Evolutionary conservation across 2,888 invertebrate genomes (phyloP).

Genomic region (Encarsia formosa): DNA sequence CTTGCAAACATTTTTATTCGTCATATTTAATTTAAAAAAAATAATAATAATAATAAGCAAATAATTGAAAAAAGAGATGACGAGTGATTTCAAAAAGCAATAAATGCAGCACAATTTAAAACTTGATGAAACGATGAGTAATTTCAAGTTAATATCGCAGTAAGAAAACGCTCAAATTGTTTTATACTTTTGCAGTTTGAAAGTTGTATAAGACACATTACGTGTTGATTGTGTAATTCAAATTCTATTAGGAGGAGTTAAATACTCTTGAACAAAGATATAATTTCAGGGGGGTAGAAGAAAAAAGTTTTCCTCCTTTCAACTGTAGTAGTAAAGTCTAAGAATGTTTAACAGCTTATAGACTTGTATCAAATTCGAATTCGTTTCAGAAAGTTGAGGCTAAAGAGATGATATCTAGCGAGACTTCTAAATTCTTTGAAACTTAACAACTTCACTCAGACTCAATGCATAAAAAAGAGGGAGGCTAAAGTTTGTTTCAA

Average conservation of each 20-base stretch:
- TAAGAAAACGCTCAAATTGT: too few relatives aligned
- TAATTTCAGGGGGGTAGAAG: background rate
- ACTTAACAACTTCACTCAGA: conserved; percentile 18
- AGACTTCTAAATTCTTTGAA: conserved; percentile 15
- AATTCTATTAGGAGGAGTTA: background rate
- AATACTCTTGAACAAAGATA: background rate
- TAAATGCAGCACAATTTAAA: too few relatives aligned
- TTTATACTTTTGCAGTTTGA: too few relatives aligned
- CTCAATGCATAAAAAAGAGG: conserved; percentile 4
- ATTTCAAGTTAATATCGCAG: too few relatives aligned
- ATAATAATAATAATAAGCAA: too few relatives aligned
- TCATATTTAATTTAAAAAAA: too few relatives aligned
- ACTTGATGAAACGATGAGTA: too few relatives aligned
- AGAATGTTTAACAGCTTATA: background rate
- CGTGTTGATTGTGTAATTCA: too few relatives aligned
- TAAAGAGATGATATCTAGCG: conserved; percentile 12
- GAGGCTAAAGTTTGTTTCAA: conserved; percentile 15
- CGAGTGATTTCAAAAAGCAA: too few relatives aligned
- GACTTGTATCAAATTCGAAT: conserved; percentile 6
- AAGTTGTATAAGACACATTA: too few relatives aligned
- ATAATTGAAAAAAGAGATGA: too few relatives aligned
- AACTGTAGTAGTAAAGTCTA: background rate
- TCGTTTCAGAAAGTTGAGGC: conserved; percentile 7
- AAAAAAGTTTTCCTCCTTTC: background rate
- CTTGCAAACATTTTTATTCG: too few relatives aligned